Base-by-base conservation (phyloP, 1,140 invertebrate species). In the Magallana gigas region DNA sequence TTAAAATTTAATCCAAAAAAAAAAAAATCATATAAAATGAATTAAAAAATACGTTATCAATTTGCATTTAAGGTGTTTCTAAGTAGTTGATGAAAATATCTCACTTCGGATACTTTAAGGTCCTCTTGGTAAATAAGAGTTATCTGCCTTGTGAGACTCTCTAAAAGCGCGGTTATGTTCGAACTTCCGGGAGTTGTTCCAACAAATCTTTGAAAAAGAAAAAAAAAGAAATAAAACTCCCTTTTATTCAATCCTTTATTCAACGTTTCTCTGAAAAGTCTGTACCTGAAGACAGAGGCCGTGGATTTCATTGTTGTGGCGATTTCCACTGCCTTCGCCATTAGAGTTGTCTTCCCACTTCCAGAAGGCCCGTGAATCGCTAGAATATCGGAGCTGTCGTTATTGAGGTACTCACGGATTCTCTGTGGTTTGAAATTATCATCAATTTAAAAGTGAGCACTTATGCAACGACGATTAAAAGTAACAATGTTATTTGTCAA, bases 151-250 rank as follows among this genome's bases (percentile, higher is more conserved):
- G 84, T 82, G 6, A 85, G 36, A 83, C 84, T 88, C 71, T 64
- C 64, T 7, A 88, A 60, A 57, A 85, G 36, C 57, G 76, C 36
- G 14, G 7, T 48, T 18, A 88, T 80, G 8, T 60, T 89, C 0
- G 92, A 90, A 84, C 92, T 93, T 71, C 91, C 91, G 5, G 90
- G 90, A 1, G 92, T 92, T 1, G 93, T 94, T 16, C 93, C 93
- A 29, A 94, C 68, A 89, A 94, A 94, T 80, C 93, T 93, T 36
- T 76, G 12, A 48, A 48, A 48, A 48, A 48, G 5, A 48, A 48
- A 48, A 48, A 48, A 48, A 48, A 48, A 48, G 36, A 48, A 48
- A 48, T 48, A 48, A 48, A 48, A 48, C 36, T 48, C 36, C 2
- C 5, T 48, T 48, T 48, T 48, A 23, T 23, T 23, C 23, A 23